A percentile compares a stretch with the other conserved stretches of the same genome.
Conservation (phyloP, 2,888 invertebrate genomes). For the Clistopyga incitator region DNA sequence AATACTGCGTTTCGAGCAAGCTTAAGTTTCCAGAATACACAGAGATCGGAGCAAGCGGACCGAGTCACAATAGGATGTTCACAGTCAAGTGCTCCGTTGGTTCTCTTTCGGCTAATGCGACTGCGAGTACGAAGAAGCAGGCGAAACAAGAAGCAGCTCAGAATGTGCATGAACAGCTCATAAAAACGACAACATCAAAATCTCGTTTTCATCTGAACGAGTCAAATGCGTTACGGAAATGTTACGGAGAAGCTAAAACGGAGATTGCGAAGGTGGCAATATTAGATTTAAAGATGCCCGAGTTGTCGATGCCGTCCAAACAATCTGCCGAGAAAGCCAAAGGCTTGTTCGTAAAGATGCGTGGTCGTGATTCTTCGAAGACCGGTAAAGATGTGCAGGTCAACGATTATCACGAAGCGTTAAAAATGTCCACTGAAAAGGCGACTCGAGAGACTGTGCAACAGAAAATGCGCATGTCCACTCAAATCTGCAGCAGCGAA, state of each 20-base stretch:
- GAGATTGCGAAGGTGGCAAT: background rate
- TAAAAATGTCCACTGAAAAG: slow-evolving; percentile 8
- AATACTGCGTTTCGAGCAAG: slow-evolving; percentile 20
- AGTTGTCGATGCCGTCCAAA: background rate
- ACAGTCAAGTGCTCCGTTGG: slow-evolving; percentile 49
- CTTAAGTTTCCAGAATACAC: slow-evolving; percentile 30
- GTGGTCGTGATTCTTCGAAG: background rate
- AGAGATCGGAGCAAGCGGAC: slow-evolving; percentile 13
- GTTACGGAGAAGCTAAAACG: background rate
- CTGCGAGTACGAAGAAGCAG: slow-evolving; percentile 56
- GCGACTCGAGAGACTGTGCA: background rate
- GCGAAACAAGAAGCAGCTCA: slow-evolving; percentile 60
- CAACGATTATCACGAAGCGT: slow-evolving; percentile 16
- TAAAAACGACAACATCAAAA: slow-evolving; percentile 2
- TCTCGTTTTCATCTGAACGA: background rate
- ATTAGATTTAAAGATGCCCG: slow-evolving; percentile 19
- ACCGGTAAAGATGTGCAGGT: background rate
- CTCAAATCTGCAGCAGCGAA: background rate
- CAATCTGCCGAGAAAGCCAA: slow-evolving; percentile 28
- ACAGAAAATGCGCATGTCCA: background rate
- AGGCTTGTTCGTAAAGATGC: slow-evolving; percentile 40
- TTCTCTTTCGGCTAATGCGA: background rate
- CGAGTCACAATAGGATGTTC: slow-evolving; percentile 44
- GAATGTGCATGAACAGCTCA: slow-evolving; percentile 36
- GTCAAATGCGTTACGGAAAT: too few relatives aligned